Percentiles rank a stretch among this genome's conserved stretches.
phyloP scores from a whole-genome alignment of 2,113 vertebrate species.

The Carlito syrichta region DNA sequence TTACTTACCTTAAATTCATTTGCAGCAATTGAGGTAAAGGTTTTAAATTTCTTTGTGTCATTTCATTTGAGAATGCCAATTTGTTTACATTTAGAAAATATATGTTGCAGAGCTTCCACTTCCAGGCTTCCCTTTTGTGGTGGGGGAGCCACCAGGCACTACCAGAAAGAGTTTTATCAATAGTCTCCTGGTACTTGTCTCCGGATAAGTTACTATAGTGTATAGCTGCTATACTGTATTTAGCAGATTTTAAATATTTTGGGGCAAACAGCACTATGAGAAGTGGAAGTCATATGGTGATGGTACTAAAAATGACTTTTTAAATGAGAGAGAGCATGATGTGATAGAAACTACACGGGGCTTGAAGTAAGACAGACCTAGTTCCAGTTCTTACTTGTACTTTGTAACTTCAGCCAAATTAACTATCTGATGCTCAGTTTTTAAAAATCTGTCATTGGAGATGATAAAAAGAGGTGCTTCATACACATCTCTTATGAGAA shows the following conservation, averaged over 20 bases:
- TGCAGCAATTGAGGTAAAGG: background rate
- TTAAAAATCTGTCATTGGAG: background rate
- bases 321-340: background rate
- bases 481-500: constrained; percentile 10
- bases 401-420: constrained; percentile 3
- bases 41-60: background rate
- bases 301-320: constrained; percentile 5
- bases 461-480: constrained; percentile 25
- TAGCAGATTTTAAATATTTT: constrained; percentile 7
- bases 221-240: background rate
- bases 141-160: background rate
- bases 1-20: background rate
- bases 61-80: background rate
- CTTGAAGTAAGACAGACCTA: background rate
- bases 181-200: constrained; percentile 21
- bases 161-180: background rate
- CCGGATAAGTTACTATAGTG: too few relatives aligned
- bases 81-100: background rate
- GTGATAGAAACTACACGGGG: background rate
- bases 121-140: background rate
- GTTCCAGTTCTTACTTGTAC: background rate
- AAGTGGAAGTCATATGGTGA: background rate
- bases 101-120: background rate
- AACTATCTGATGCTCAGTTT: background rate
- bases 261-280: background rate